Conservation (phyloP, 2,113 vertebrate species). For the Cricetomys ansorgei region DNA sequence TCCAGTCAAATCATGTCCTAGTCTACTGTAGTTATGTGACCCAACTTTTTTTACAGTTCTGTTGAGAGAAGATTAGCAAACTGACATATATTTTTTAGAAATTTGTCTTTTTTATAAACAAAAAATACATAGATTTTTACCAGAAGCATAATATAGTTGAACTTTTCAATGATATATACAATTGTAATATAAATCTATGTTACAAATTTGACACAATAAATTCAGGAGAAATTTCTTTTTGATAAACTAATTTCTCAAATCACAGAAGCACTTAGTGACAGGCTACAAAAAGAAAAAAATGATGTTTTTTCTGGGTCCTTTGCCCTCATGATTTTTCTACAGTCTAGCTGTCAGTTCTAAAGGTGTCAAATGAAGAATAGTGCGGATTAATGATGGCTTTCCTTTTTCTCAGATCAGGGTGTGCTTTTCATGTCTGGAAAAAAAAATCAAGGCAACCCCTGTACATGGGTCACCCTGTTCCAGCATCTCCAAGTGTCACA, state of each 20-base stretch:
- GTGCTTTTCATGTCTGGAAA: background rate
- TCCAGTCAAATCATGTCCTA: fast-evolving
- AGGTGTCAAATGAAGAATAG: background rate
- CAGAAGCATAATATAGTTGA: background rate
- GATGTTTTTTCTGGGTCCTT: background rate
- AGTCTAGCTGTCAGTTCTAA: background rate
- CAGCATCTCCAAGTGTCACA: background rate
- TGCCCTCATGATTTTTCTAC: background rate
- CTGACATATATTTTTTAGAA: background rate
- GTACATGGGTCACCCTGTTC: background rate
- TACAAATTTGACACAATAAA: background rate
- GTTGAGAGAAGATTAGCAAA: background rate
- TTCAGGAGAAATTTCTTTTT: background rate
- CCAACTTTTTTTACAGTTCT: background rate
- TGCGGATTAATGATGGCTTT: background rate
- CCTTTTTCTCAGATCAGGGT: background rate
- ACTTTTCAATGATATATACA: background rate
- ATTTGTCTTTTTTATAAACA: background rate
- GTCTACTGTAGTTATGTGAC: background rate
- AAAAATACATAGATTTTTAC: background rate
- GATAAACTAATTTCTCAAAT: background rate
- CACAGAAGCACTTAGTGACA: background rate
- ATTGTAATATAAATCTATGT: background rate
- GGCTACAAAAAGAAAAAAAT: background rate
- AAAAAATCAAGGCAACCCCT: background rate